Percentiles rank a stretch among this genome's conserved stretches.
These are phyloP conservation scores for Motacilla alba DNA, from an alignment of 2,113 vertebrate species.

Conservation along the genomic window DNA sequence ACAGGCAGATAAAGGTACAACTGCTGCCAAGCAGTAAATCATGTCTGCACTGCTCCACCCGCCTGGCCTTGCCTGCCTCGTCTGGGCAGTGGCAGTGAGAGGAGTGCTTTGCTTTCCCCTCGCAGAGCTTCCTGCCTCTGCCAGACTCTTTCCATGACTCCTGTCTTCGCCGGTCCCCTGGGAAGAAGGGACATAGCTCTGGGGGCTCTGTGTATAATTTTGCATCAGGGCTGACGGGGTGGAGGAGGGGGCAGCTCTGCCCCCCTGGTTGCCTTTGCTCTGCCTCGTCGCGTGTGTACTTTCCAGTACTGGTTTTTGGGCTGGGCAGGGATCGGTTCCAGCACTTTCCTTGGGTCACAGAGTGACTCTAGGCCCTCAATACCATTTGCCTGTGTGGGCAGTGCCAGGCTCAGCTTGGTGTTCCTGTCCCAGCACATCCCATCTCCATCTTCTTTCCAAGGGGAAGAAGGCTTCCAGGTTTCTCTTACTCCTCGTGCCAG, in stretches of 20 bases:
- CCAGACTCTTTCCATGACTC: neutral
- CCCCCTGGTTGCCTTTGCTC: neutral
- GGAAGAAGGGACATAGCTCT: neutral
- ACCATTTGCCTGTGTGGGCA: neutral
- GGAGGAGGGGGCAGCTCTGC: neutral
- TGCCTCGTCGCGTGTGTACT: accelerated
- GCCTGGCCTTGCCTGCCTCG: accelerated
- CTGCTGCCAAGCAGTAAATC: neutral
- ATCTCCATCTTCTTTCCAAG: accelerated
- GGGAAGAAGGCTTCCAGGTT: neutral
- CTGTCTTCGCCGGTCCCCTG: neutral
- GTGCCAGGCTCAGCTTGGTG: neutral
- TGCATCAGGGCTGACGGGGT: too few relatives aligned
- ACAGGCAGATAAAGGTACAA: neutral
- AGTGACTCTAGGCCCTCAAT: accelerated
- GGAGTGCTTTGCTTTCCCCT: neutral
- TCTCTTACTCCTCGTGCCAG: accelerated
- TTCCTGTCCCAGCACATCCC: accelerated
- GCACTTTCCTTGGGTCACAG: neutral
- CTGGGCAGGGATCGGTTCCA: accelerated
- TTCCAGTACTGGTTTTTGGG: neutral
- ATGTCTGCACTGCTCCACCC: neutral
- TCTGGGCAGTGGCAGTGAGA: neutral
- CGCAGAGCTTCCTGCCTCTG: neutral
- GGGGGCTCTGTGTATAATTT: neutral